Conservation (phyloP, 1,140 invertebrate species). For the Ephestia elutella region DNA sequence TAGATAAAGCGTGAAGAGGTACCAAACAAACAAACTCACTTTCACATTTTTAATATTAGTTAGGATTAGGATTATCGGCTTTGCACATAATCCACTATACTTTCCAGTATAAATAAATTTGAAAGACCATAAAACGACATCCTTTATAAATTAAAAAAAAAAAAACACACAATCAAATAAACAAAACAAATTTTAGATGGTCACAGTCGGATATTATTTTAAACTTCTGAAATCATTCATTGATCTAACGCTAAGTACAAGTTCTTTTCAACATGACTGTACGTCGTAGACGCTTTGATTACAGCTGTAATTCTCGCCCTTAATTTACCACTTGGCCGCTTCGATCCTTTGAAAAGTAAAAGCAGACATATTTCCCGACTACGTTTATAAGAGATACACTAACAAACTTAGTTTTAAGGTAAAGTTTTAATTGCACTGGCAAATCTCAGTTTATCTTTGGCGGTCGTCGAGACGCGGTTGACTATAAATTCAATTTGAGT, state of each 20-base stretch:
- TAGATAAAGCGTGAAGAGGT: too few relatives aligned
- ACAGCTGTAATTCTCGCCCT: constrained; percentile 26
- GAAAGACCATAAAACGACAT: too few relatives aligned
- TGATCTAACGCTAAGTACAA: neutral
- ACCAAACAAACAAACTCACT: too few relatives aligned
- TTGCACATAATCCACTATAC: too few relatives aligned
- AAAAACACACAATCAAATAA: too few relatives aligned
- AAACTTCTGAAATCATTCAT: too few relatives aligned
- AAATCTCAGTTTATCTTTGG: constrained; percentile 66
- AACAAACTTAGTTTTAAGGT: constrained; percentile 65
- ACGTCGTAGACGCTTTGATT: constrained; percentile 29
- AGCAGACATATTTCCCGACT: constrained; percentile 46
- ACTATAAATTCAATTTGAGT: constrained; percentile 63
- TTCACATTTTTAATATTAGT: too few relatives aligned
- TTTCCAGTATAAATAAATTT: too few relatives aligned
- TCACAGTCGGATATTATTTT: too few relatives aligned
- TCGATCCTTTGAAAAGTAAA: constrained; percentile 45
- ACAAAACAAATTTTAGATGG: too few relatives aligned
- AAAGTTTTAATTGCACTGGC: constrained; percentile 69
- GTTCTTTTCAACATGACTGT: neutral
- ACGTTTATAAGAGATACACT: constrained; percentile 52
- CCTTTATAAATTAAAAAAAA: too few relatives aligned
- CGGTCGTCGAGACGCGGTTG: constrained; percentile 52
- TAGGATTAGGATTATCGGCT: too few relatives aligned
- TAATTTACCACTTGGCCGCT: constrained; percentile 39